Evolutionary conservation across 2,888 invertebrate species (phyloP), one percentile per base, ranked within the genome.

Genomic region (Myopa testacea): DNA sequence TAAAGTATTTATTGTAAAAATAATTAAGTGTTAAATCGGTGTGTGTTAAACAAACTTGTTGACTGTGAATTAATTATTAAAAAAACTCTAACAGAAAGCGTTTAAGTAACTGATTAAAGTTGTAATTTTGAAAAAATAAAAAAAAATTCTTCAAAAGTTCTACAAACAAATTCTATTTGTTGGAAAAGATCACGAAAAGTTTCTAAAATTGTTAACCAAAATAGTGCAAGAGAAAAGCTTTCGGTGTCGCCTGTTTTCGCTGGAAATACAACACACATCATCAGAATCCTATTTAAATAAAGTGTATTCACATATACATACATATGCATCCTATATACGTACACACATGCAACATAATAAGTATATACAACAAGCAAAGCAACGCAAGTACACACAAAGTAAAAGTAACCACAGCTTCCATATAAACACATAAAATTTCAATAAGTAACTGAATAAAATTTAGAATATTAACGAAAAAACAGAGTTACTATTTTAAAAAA

Each of bases 401-500:
- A 74, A 6, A 45, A 6, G 10, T 8, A 45, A 78, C 55, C 74
- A 78, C 34, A 62, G 77, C 77, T 78, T 78, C 77, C 77, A 78
- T 78, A 75, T 80, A 68, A 74, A 73, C 73, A 74, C 69, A 79
- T 55, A 75, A 75, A 77, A 45, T 26, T 26, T 68, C 73, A 80
- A 79, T 50, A 8, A 67, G 63, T 70, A 70, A 75, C 58, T 72
- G 50, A 65, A 79, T 76, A 45, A 40, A 77, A n/a, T 76, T 63
- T 73, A 58, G 40, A 74, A 78, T n/a, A 34, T 38, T 45, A 10
- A 10, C 45, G 1, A 45, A 19, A 12, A 70, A 68, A 68, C 40
- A 79, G 40, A 82, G 80, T 81, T 81, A 81, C 81, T 81, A 81
- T 80, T 81, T 82, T 81, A 75, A 60, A 70, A 73, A 10, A 50